Percentiles rank a stretch among this genome's conserved stretches.
Conservation (phyloP, 1,140 invertebrate species). For the Popillia japonica region DNA sequence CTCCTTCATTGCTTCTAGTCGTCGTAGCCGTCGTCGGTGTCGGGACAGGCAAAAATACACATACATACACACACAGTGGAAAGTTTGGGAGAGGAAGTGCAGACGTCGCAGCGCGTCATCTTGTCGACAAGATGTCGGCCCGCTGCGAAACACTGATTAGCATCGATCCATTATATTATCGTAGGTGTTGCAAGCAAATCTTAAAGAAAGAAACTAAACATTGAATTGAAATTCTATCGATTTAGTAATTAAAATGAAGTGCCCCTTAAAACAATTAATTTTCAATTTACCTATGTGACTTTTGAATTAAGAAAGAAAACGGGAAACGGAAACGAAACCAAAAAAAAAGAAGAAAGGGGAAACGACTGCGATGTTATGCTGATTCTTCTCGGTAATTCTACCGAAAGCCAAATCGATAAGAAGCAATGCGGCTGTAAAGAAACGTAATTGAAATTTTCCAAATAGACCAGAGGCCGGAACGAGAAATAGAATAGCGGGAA, state of each 20-base stretch:
- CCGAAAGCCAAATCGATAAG: constrained; percentile 29
- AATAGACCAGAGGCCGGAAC: constrained; percentile 24
- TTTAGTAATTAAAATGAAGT: neutral
- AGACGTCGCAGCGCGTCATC: neutral
- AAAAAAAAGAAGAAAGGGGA: neutral
- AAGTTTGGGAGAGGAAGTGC: neutral
- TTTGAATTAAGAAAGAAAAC: constrained; percentile 16
- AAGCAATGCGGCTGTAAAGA: constrained; percentile 19
- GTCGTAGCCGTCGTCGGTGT: neutral
- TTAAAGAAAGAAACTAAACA: neutral
- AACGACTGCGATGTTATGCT: constrained; percentile 22
- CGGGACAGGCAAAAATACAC: neutral
- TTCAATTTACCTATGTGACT: constrained; percentile 17
- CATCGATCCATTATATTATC: neutral
- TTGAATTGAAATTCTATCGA: neutral
- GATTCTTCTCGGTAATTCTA: constrained; percentile 33
- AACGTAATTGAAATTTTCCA: constrained; percentile 35
- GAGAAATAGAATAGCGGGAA: constrained; percentile 19
- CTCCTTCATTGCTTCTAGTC: neutral
- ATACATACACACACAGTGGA: no score
- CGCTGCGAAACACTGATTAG: constrained; percentile 13
- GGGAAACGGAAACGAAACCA: constrained; percentile 3
- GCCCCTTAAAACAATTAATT: constrained; percentile 20
- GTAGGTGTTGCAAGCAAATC: no score
- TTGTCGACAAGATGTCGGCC: constrained; percentile 22